phyloP scores from a whole-genome alignment of 2,888 invertebrate species.

The Yponomeuta cagnagella region DNA sequence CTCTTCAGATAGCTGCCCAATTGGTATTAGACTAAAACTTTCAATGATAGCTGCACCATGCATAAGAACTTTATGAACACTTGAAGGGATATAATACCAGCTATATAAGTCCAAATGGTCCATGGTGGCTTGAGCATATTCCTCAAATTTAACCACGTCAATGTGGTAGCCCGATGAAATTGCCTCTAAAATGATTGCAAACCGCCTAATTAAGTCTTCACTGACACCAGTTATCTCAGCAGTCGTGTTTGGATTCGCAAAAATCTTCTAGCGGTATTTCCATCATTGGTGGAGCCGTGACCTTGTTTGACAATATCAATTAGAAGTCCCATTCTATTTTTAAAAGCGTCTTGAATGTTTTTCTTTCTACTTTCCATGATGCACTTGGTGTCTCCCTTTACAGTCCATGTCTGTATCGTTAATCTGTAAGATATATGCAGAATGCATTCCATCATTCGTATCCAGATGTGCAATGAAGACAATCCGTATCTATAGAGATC shows the following conservation, averaged over 20 bases:
- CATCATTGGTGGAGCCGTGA: slow-evolving; percentile 19
- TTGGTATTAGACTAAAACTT: slow-evolving; percentile 20
- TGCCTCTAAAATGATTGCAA: slow-evolving; percentile 22
- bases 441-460: slow-evolving; percentile 20
- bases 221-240: slow-evolving; percentile 23
- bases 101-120: slow-evolving; percentile 21
- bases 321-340: slow-evolving; percentile 17
- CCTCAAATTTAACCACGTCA: slow-evolving; percentile 19
- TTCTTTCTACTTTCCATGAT: too few species aligned
- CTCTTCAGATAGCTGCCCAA: slow-evolving; percentile 18
- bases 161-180: slow-evolving; percentile 20
- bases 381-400: too few species aligned
- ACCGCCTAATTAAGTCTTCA: slow-evolving; percentile 19
- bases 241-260: not conserved
- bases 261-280: slow-evolving; percentile 20
- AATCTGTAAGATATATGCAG: slow-evolving; percentile 21
- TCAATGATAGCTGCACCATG: slow-evolving; percentile 23
- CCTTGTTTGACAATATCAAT: slow-evolving; percentile 22
- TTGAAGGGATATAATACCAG: slow-evolving; percentile 24
- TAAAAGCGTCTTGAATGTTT: slow-evolving; percentile 17
- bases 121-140: slow-evolving; percentile 19
- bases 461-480: slow-evolving; percentile 19
- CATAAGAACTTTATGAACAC: slow-evolving; percentile 22
- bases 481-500: slow-evolving; percentile 13
- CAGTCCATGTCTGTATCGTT: slow-evolving; percentile 17